Evolutionary conservation across 2,113 vertebrate species (phyloP).

Genomic region (Pardalotus punctatus): DNA sequence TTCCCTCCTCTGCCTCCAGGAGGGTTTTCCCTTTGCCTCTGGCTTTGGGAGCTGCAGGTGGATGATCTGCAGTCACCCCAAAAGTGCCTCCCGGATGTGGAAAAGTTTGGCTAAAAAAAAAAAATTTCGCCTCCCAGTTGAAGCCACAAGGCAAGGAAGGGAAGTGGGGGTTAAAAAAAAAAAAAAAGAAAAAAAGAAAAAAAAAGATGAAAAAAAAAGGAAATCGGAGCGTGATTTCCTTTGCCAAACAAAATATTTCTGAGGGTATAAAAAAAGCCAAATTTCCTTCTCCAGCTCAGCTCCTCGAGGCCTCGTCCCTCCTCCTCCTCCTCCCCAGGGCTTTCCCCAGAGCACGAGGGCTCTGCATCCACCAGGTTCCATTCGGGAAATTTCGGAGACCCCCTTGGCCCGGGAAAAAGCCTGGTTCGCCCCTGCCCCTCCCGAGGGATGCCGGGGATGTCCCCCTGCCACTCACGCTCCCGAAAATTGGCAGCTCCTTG

Average conservation of each 20-base stretch:
- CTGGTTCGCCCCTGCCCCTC: background rate
- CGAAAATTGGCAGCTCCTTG: conserved; percentile 74
- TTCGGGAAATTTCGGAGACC: accelerated
- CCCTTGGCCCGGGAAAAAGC: background rate
- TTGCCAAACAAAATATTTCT: background rate
- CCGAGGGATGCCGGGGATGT: accelerated
- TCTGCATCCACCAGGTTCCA: background rate
- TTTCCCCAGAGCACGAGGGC: background rate
- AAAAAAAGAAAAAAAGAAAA: background rate
- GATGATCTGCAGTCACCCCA: too few relatives aligned
- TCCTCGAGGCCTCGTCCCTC: background rate
- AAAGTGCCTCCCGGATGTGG: accelerated
- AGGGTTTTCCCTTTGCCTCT: background rate
- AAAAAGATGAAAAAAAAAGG: too few relatives aligned
- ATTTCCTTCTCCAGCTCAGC: background rate
- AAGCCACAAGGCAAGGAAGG: background rate
- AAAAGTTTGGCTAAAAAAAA: background rate
- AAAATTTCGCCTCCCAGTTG: accelerated
- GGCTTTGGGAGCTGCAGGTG: background rate
- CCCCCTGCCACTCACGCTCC: conserved; percentile 65
- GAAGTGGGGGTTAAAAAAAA: background rate
- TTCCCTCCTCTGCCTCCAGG: background rate
- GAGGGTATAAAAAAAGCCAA: background rate
- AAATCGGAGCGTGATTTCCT: background rate
- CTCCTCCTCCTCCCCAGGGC: background rate